Evolutionary conservation across 2,888 invertebrate genomes (phyloP).

Genomic region (Crossocerus cetratus): DNA sequence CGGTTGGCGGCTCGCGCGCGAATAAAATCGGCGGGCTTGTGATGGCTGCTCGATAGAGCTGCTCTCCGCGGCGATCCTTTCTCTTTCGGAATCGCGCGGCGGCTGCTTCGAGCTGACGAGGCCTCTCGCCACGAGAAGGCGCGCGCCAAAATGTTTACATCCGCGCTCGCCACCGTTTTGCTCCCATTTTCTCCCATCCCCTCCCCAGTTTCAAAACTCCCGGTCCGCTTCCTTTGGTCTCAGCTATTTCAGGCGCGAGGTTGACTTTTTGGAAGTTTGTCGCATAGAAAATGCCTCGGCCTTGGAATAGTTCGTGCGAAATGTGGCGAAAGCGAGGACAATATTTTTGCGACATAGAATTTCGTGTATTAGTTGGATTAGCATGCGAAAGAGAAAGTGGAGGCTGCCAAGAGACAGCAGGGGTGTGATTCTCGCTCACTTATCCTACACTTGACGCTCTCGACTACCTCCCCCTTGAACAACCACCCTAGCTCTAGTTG

Average conservation of each 20-base stretch:
- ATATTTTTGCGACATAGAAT: too few relatives aligned
- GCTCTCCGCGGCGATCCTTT: conserved; percentile 49
- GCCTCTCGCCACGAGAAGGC: conserved; percentile 5
- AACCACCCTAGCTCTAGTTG: conserved; percentile 14
- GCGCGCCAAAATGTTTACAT: conserved; percentile 4
- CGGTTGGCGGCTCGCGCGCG: conserved; percentile 53
- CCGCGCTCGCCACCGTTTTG: neutral
- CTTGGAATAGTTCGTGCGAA: too few relatives aligned
- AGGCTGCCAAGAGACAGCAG: too few relatives aligned
- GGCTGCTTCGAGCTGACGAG: conserved; percentile 31
- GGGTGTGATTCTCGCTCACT: too few relatives aligned
- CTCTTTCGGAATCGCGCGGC: conserved; percentile 47
- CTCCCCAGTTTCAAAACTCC: neutral
- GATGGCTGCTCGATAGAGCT: conserved; percentile 46
- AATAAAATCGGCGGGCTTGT: conserved; percentile 54
- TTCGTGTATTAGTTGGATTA: too few relatives aligned
- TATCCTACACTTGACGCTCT: too few relatives aligned
- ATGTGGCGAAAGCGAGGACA: too few relatives aligned
- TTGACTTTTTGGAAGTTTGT: too few relatives aligned
- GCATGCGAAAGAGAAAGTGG: too few relatives aligned
- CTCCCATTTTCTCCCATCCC: neutral
- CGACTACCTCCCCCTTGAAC: neutral
- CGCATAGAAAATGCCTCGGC: too few relatives aligned
- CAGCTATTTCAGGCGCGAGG: too few relatives aligned
- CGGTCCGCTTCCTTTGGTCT: too few relatives aligned